Conservation (phyloP, 2,888 invertebrate species). For the Drosophila borealis region DNA sequence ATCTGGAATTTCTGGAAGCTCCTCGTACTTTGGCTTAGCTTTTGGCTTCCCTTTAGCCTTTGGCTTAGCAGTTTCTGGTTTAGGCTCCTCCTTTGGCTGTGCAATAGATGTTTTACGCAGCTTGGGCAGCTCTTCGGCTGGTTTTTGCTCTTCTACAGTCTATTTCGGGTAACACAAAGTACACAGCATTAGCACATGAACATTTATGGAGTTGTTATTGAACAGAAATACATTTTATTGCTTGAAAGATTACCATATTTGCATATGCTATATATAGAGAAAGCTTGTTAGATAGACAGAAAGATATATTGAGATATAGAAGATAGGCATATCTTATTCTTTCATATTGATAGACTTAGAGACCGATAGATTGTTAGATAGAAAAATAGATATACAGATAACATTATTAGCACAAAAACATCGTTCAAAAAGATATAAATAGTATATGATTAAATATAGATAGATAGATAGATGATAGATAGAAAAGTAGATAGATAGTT, state of each 20-base stretch:
- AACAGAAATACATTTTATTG: background rate
- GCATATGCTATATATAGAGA: constrained; percentile 1
- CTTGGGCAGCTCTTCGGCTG: constrained; percentile 83
- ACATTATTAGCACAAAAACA: background rate
- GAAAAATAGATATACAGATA: background rate
- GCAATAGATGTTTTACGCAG: constrained; percentile 81
- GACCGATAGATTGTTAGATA: constrained; percentile 1
- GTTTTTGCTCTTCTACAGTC: constrained; percentile 79
- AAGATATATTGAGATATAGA: background rate
- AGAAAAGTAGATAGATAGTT: constrained; percentile 1
- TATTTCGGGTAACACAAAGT: constrained; percentile 39
- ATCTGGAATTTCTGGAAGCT: constrained; percentile 88
- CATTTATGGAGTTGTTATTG: background rate
- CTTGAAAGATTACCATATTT: background rate
- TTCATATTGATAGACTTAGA: background rate
- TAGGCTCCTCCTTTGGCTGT: constrained; percentile 81
- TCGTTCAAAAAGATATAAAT: background rate
- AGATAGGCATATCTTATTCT: background rate
- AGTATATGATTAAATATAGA: background rate
- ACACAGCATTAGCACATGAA: constrained; percentile 5
- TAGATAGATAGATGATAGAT: constrained; percentile 3
- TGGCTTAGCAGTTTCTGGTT: constrained; percentile 76
- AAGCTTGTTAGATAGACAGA: constrained; percentile 19
- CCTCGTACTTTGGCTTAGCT: constrained; percentile 86
- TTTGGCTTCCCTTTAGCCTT: constrained; percentile 80